Evolutionary conservation across 2,113 vertebrate species (phyloP), one percentile per base, ranked within the genome.

Genomic region (Pollachius pollachius): DNA sequence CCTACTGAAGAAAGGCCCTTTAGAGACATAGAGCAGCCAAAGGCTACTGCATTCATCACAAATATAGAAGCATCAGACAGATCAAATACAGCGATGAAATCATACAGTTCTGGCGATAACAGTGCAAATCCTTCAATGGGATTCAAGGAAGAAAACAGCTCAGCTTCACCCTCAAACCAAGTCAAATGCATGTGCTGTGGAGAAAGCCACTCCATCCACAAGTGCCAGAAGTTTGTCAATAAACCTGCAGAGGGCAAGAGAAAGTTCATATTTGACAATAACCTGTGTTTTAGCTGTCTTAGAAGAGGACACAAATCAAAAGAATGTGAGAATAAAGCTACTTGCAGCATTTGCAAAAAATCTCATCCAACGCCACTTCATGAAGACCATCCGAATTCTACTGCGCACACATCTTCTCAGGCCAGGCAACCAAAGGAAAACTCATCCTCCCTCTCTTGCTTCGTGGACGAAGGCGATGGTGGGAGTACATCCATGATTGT

Each of bases 121-220:
- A 59, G 3, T 7, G 59, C 27, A 76, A 34, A 1, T 62, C 67
- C 5, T 25, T 15, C 8, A 41, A 60, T 15, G 2, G 6, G 27
- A 23, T 12, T 27, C 0, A 70, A 27, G 13, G 70, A 56, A 71
- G 65, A 4, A 13, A 78, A 70, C 6, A 3, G 23, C 5, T 25
- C 59, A 58, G 21, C 18, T 34, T 15, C 19, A 52, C 34, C 6
- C 15, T 23, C 60, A 76, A 62, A 70, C 19, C 17, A 54, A 60
- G 64, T 56, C 5, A 52, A 1, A 67, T 74, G 76, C n/a, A 13
- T 59, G 9, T 76, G 23, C 30, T 84, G 76, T 78, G 83, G 67
- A 70, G 74, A 84, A 69, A 62, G 27, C 7, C 79, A 84, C 19
- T 77, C 67, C 37, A 75, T 81, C 0, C 48, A 79, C 67, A n/a